These are phyloP conservation scores for Gari tellinella DNA, from an alignment of 2,888 invertebrate genomes.

Conservation along the genomic window DNA sequence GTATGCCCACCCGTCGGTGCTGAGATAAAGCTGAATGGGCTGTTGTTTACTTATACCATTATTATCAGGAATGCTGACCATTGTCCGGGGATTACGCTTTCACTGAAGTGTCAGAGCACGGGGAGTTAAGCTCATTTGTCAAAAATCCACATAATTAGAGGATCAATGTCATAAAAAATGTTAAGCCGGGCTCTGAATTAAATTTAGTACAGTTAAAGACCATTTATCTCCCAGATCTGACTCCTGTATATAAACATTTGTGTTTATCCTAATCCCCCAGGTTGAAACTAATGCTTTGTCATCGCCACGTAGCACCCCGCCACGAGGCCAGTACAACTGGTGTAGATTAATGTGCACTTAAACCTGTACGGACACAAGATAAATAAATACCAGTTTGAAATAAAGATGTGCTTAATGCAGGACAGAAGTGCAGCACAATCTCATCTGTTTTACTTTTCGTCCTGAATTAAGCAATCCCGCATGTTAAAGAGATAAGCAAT, in stretches of 20 bases:
- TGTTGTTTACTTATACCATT: slow-evolving; percentile 12
- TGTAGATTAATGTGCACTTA: too few species aligned
- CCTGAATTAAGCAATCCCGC: too few species aligned
- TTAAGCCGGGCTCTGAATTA: slow-evolving; percentile 16
- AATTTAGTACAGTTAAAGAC: slow-evolving; percentile 11
- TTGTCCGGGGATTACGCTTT: slow-evolving; percentile 1
- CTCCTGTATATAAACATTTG: slow-evolving; percentile 28
- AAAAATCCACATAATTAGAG: slow-evolving; percentile 39
- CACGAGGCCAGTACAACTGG: too few species aligned
- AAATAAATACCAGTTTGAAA: too few species aligned
- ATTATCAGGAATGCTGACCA: slow-evolving; percentile 6
- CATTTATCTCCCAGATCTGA: slow-evolving; percentile 17
- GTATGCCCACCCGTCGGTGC: slow-evolving; percentile 5
- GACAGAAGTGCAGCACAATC: too few species aligned
- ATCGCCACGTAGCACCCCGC: too few species aligned
- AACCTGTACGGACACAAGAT: too few species aligned
- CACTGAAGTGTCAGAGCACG: slow-evolving; percentile 1
- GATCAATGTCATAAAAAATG: slow-evolving; percentile 40
- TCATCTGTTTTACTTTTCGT: too few species aligned
- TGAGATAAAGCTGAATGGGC: background rate
- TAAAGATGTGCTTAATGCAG: too few species aligned
- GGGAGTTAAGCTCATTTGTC: background rate
- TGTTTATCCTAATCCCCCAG: too few species aligned
- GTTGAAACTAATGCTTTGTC: too few species aligned
- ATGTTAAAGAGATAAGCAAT: too few species aligned